Evolutionary conservation across 1,140 invertebrate genomes (phyloP).

Genomic region (Lepidurus apus): DNA sequence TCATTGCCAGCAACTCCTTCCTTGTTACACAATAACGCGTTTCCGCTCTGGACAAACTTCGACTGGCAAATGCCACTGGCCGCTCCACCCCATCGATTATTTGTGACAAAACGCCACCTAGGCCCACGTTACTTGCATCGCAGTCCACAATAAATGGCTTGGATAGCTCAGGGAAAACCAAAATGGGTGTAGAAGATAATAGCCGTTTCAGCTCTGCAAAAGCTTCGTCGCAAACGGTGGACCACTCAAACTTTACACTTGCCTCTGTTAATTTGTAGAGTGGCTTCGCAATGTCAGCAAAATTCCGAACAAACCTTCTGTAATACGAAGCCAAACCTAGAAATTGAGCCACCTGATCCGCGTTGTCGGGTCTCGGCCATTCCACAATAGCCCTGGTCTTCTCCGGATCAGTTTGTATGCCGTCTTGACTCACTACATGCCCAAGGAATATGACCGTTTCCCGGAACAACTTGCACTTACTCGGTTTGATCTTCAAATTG

Average conservation of each 20-base stretch:
- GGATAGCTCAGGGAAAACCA: too few species aligned
- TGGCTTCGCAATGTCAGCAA: conserved; percentile 30
- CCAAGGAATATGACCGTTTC: too few species aligned
- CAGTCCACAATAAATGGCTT: too few species aligned
- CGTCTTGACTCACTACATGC: neutral
- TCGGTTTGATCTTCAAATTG: too few species aligned
- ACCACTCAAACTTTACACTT: conserved; percentile 36
- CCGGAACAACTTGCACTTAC: too few species aligned
- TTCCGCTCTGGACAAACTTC: conserved; percentile 42
- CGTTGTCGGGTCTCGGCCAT: too few species aligned
- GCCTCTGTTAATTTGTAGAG: conserved; percentile 39
- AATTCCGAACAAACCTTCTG: conserved; percentile 43
- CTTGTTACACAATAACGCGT: conserved; percentile 37
- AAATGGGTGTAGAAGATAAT: too few species aligned
- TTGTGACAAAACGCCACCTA: neutral
- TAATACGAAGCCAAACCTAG: conserved; percentile 47
- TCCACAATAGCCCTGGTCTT: too few species aligned
- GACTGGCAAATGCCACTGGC: conserved; percentile 48
- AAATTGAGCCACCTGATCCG: too few species aligned
- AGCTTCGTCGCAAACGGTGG: conserved; percentile 3
- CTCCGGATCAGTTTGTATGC: too few species aligned
- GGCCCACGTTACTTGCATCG: too few species aligned
- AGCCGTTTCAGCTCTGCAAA: conserved; percentile 14
- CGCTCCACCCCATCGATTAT: conserved; percentile 39
- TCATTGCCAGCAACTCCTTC: too few species aligned